These are phyloP conservation scores for Artemia franciscana DNA, from an alignment of 1,140 invertebrate genomes.

Conservation along the genomic window DNA sequence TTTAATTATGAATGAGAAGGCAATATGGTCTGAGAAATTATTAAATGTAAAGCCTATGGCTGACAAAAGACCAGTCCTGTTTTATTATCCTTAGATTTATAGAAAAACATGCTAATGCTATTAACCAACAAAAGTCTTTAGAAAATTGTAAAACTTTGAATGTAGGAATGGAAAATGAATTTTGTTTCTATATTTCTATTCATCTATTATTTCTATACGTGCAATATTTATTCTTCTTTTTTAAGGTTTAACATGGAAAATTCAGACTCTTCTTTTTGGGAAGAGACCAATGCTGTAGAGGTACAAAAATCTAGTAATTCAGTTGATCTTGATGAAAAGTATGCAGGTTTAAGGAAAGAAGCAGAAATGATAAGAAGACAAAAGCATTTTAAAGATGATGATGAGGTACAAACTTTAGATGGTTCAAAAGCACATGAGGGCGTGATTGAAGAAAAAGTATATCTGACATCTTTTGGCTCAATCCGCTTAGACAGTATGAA, in stretches of 20 bases:
- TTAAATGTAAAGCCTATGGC: no score
- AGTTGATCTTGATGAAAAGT: neutral
- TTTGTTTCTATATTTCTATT: no score
- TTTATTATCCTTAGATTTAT: no score
- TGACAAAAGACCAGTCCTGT: no score
- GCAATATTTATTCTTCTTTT: no score
- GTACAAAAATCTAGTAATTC: neutral
- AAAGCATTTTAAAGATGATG: neutral
- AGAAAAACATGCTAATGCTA: no score
- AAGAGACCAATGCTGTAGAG: neutral
- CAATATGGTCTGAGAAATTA: no score
- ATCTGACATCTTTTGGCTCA: neutral
- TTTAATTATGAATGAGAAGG: no score
- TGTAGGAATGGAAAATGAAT: no score
- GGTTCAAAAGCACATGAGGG: neutral
- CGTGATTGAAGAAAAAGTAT: neutral
- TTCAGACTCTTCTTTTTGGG: neutral
- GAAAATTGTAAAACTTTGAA: no score
- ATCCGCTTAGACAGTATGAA: neutral
- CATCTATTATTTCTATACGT: constrained; percentile 10
- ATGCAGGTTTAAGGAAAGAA: neutral
- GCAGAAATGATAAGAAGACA: neutral
- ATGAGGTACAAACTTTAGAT: neutral
- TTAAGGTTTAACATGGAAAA: neutral
- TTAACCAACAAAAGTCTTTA: no score